Evolutionary conservation across 2,113 vertebrate species (phyloP).

Genomic region (Grus americana): DNA sequence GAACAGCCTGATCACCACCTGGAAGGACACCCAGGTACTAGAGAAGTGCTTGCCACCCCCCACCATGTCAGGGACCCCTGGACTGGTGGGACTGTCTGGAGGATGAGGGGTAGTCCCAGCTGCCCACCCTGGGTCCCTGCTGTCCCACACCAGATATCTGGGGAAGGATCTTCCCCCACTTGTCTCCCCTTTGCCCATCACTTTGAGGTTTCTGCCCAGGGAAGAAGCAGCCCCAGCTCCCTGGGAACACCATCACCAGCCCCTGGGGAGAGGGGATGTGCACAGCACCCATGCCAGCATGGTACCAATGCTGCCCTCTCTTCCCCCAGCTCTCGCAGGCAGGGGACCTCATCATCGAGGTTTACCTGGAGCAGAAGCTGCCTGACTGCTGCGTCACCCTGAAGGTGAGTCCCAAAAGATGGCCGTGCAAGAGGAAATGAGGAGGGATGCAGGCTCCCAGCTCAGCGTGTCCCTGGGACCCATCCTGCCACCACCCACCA

Average conservation of each 20-base stretch:
- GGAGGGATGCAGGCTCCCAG: not conserved
- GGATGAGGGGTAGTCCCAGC: not conserved
- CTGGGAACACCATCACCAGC: not conserved
- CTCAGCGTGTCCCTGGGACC: not conserved
- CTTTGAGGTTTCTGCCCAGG: not conserved
- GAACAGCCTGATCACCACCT: conserved; percentile 95
- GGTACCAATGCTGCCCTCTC: rapidly evolving
- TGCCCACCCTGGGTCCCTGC: not conserved
- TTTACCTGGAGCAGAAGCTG: conserved; percentile 91
- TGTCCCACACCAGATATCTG: not conserved
- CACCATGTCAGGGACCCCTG: rapidly evolving
- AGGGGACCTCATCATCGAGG: conserved; percentile 95
- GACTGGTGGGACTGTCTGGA: not conserved
- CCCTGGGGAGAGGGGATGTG: not conserved
- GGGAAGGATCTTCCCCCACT: not conserved
- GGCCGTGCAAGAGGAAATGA: rapidly evolving
- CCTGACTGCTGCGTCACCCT: conserved; percentile 94
- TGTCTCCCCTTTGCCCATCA: not conserved
- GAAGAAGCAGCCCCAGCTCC: not conserved
- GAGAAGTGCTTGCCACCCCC: not conserved
- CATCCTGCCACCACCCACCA: not conserved
- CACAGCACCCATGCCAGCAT: not conserved
- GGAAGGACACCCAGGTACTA: conserved; percentile 95
- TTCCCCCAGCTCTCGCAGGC: conserved; percentile 89
- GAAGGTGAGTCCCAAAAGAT: conserved; percentile 79